phyloP scores from a whole-genome alignment of 2,888 invertebrate genomes.

The Dendrolimus houi region DNA sequence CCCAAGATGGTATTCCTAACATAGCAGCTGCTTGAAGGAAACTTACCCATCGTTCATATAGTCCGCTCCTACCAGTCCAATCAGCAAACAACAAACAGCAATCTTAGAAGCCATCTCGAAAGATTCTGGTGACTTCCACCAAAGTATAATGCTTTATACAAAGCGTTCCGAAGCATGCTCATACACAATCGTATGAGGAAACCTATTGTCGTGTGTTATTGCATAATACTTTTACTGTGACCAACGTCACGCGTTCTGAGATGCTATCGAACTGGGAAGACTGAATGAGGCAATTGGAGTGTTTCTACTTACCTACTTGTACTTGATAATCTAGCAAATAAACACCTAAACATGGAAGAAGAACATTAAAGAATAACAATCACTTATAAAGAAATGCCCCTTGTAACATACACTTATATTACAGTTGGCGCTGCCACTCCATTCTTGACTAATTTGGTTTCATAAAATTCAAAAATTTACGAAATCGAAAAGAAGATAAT shows the following conservation, averaged over 20 bases:
- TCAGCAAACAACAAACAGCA: constrained; percentile 21
- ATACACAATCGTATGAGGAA: constrained; percentile 67
- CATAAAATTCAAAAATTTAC: too few relatives aligned
- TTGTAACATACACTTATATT: too few relatives aligned
- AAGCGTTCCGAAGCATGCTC: constrained; percentile 55
- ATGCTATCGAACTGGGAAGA: constrained; percentile 45
- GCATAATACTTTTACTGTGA: constrained; percentile 45
- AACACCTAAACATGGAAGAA: neutral
- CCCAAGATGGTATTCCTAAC: too few relatives aligned
- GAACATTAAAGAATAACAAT: too few relatives aligned
- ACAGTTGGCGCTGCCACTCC: too few relatives aligned
- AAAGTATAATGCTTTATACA: constrained; percentile 57
- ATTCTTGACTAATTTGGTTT: too few relatives aligned
- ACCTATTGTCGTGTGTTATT: constrained; percentile 50
- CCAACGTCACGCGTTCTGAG: constrained; percentile 33
- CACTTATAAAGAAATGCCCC: too few relatives aligned
- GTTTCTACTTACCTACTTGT: constrained; percentile 9
- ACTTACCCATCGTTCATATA: constrained; percentile 60
- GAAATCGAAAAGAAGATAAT: too few relatives aligned
- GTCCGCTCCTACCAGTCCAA: constrained; percentile 31
- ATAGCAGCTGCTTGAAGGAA: neutral
- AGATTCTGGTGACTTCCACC: constrained; percentile 34
- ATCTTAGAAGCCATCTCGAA: constrained; percentile 42
- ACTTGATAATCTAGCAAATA: neutral
- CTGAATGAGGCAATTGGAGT: constrained; percentile 12